phyloP scores from a whole-genome alignment of 2,113 vertebrate genomes.

The Aphyosemion australe region DNA sequence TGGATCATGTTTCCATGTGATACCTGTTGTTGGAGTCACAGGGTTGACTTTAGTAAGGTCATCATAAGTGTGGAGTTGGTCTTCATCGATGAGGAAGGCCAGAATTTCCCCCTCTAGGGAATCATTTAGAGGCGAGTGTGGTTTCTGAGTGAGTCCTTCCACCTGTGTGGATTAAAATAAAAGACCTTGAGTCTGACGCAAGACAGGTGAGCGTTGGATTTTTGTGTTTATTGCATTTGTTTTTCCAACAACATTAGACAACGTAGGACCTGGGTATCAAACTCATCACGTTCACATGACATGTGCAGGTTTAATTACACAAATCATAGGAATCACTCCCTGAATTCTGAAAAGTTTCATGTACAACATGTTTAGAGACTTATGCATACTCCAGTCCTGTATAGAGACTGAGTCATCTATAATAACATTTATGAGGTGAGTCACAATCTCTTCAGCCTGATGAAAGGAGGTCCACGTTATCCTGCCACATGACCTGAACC shows the following conservation, averaged over 20 bases:
- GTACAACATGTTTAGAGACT: background rate
- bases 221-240: background rate
- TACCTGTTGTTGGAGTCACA: conserved; percentile 90
- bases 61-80: conserved; percentile 85
- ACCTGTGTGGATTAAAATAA: conserved; percentile 64
- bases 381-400: background rate
- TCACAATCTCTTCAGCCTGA: conserved; percentile 11
- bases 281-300: background rate
- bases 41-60: conserved; percentile 97
- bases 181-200: background rate
- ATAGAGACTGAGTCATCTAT: background rate
- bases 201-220: background rate
- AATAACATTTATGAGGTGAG: background rate
- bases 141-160: conserved; percentile 63
- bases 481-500: conserved; percentile 23
- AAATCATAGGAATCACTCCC: too few relatives aligned
- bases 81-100: conserved; percentile 85
- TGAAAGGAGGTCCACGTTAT: conserved; percentile 11
- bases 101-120: conserved; percentile 83
- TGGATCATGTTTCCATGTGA: background rate
- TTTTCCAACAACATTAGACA: background rate
- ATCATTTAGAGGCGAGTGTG: conserved; percentile 55
- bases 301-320: background rate
- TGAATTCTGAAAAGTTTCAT: background rate
- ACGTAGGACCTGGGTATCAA: too few relatives aligned